Evolutionary conservation across 2,113 vertebrate species (phyloP).

Genomic region (Tragelaphus imberbis): DNA sequence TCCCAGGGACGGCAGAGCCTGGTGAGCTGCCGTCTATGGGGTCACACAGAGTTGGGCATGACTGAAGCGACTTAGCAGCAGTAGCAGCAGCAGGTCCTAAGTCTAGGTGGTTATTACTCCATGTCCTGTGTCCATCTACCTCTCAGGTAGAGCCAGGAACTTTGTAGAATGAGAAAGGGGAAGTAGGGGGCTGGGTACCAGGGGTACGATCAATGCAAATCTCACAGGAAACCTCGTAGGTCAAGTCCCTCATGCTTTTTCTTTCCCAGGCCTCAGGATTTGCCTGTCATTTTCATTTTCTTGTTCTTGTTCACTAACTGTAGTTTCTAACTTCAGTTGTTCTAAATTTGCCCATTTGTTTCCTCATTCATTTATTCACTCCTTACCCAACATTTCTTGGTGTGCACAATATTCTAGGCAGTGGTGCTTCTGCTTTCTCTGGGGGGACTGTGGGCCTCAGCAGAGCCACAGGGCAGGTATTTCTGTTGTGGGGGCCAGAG

Average conservation of each 20-base stretch:
- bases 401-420: not conserved
- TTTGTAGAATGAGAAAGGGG: not conserved
- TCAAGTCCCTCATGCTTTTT: not conserved
- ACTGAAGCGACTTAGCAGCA: too few relatives aligned
- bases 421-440: not conserved
- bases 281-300: slow-evolving; percentile 8
- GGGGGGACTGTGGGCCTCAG: not conserved
- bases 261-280: not conserved
- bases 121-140: not conserved
- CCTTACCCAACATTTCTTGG: not conserved
- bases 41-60: too few relatives aligned
- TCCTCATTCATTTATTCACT: not conserved
- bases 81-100: not conserved
- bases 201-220: not conserved
- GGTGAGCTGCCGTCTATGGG: too few relatives aligned
- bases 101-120: not conserved
- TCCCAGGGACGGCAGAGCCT: too few relatives aligned
- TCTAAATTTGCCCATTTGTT: not conserved
- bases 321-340: not conserved
- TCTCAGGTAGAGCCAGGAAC: not conserved
- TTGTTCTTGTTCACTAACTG: not conserved
- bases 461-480: not conserved
- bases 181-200: not conserved
- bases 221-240: not conserved
- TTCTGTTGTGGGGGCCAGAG: not conserved